Evolutionary conservation across 2,888 invertebrate genomes (phyloP), one percentile per base, ranked within the genome.

Genomic region (Oligia fasciuncula): DNA sequence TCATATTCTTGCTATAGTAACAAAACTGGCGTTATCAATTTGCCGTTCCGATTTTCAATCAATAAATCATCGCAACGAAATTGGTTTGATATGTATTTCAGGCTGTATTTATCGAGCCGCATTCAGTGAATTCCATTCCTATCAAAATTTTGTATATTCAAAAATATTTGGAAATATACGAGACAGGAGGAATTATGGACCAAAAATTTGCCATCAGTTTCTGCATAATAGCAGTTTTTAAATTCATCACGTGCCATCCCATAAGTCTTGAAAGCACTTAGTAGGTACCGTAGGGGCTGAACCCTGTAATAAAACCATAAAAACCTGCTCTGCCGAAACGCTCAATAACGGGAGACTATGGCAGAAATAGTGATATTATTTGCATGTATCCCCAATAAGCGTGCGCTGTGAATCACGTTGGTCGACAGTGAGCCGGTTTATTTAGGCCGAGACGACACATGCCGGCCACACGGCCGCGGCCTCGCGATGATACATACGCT

Each of bases 401-500:
- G 86, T 71, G 62, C 51, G 76, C 43, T 86, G 80, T 85, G 86
- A 86, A 86, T 82, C 87, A 80, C 75, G 72, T 76, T 85, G 81
- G 81, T 67, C 90, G 93, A 91, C 92, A 93, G 93, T 93, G 93
- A 92, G 91, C 90, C 90, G 89, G 90, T 93, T 91, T 92, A 94
- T 94, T 94, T 92, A 90, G 94, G 91, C 90, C 93, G 88, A 90
- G 91, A 90, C 89, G 90, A 87, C 91, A 91, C 91, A 91, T 87
- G 86, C 85, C 73, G 75, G 75, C 78, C 88, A 80, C 80, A 85
- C 86, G 86, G 73, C 89, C 86, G 88, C 87, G 83, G 75, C 83
- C 85, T 82, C 68, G 72, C 77, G 79, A 88, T 89, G 88, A 90
- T 87, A 87, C 86, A 88, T 82, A 72, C 75, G 84, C 85, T 89